These are phyloP conservation scores for Rhagium mordax DNA, from an alignment of 2,888 invertebrate genomes.

Conservation along the genomic window DNA sequence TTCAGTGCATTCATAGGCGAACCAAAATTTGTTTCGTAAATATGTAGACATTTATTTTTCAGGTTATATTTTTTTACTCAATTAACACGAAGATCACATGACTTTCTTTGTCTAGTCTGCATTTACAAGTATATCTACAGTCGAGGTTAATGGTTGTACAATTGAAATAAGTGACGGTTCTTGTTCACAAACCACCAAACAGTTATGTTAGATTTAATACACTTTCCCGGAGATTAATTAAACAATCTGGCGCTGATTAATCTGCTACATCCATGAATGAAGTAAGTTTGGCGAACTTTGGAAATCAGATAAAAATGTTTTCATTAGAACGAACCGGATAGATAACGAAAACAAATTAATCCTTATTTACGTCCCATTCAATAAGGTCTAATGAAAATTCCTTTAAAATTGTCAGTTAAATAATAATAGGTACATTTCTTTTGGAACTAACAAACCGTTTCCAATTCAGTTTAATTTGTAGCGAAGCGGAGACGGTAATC, in stretches of 20 bases:
- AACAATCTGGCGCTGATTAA: conserved; percentile 1
- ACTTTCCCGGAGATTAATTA: not conserved
- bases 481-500: conserved; percentile 28
- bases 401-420: conserved; percentile 36
- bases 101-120: no score
- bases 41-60: no score
- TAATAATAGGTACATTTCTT: conserved; percentile 35
- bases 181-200: no score
- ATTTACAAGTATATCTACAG: no score
- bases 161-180: no score
- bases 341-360: conserved; percentile 27
- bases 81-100: no score
- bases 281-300: not conserved
- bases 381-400: conserved; percentile 29
- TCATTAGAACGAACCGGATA: conserved; percentile 13
- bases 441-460: conserved; percentile 32
- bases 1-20: no score
- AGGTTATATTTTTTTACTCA: no score
- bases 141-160: no score
- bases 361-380: conserved; percentile 19
- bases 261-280: not conserved
- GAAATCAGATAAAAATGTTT: conserved; percentile 25
- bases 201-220: no score
- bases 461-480: conserved; percentile 36
- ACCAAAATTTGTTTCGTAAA: no score